phyloP scores from a whole-genome alignment of 2,888 invertebrate genomes.

The Philopedon plagiatum region DNA sequence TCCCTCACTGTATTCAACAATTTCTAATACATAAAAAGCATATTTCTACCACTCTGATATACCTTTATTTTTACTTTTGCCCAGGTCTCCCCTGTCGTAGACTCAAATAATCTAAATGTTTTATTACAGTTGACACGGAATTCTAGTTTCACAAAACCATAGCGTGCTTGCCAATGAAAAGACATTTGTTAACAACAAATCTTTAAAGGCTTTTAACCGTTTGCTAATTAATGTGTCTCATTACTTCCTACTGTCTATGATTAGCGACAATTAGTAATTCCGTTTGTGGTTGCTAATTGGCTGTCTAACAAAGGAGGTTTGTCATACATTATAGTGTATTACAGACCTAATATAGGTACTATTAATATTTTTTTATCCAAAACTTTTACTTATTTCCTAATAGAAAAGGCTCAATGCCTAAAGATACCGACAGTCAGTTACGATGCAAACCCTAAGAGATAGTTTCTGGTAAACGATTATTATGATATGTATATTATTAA shows the following conservation, averaged over 20 bases:
- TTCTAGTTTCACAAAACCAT: conserved; percentile 30
- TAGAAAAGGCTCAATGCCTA: too few relatives aligned
- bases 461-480: too few relatives aligned
- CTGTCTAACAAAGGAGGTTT: neutral
- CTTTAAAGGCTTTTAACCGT: conserved; percentile 8
- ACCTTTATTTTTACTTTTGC: neutral
- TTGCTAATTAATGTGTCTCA: conserved; percentile 27
- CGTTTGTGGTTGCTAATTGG: neutral
- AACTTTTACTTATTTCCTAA: too few relatives aligned
- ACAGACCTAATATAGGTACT: too few relatives aligned
- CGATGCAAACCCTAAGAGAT: neutral
- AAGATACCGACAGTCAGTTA: neutral
- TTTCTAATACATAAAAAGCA: too few relatives aligned
- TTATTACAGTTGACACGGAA: conserved; percentile 37
- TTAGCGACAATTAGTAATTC: neutral
- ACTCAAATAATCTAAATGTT: conserved; percentile 24
- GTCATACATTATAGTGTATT: too few relatives aligned
- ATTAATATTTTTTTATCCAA: too few relatives aligned
- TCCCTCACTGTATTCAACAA: too few relatives aligned
- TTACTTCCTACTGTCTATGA: conserved; percentile 2
- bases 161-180: conserved; percentile 30
- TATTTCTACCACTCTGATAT: too few relatives aligned
- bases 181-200: conserved; percentile 30
- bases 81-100: conserved; percentile 8
- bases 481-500: too few relatives aligned